Conservation (phyloP, 2,888 invertebrate species). For the Idaea aversata region DNA sequence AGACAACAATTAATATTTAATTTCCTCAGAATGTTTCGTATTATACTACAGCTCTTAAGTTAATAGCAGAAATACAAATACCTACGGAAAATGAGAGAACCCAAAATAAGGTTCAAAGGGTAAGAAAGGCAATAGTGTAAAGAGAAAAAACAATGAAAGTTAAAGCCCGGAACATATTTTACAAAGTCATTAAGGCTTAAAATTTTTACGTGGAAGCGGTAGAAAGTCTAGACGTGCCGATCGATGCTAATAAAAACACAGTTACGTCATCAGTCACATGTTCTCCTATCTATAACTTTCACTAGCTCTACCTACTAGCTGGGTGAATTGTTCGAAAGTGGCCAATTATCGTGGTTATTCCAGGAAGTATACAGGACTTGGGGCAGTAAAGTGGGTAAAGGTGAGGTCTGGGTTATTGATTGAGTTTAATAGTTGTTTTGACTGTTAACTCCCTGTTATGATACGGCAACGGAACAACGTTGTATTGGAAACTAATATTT, state of each 20-base stretch:
- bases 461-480: not conserved
- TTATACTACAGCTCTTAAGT: not conserved
- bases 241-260: slow-evolving; percentile 20
- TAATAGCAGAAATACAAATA: not conserved
- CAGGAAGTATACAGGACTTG: not conserved
- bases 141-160: not conserved
- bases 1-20: not conserved
- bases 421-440: not conserved
- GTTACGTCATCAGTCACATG: slow-evolving; percentile 21
- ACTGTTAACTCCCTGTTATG: not conserved
- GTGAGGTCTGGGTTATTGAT: not conserved
- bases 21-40: not conserved
- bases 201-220: slow-evolving; percentile 1
- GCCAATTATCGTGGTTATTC: not conserved
- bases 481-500: not conserved
- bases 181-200: not conserved
- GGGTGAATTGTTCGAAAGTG: not conserved
- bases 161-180: not conserved
- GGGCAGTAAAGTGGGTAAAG: not conserved
- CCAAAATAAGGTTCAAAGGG: not conserved
- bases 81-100: not conserved
- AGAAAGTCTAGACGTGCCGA: slow-evolving; percentile 21
- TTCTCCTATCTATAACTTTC: slow-evolving; percentile 17
- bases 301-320: slow-evolving; percentile 7
- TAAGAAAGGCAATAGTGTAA: not conserved